These are phyloP conservation scores for Agrochola litura DNA, from an alignment of 2,888 invertebrate genomes.

Conservation along the genomic window DNA sequence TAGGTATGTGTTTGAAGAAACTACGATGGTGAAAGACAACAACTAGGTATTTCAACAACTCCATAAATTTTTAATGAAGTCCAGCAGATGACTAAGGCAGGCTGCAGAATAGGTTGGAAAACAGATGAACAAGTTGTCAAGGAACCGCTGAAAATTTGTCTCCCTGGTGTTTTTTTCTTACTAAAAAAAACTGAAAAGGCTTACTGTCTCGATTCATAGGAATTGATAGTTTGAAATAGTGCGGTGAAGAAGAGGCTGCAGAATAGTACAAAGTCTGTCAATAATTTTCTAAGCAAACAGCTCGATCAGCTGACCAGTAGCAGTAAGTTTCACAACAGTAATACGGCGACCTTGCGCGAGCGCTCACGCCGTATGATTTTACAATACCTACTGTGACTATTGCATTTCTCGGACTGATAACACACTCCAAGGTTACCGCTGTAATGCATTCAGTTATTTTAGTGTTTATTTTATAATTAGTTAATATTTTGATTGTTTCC, in stretches of 20 bases:
- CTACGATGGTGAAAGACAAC: too few species aligned
- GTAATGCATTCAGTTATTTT: slow-evolving; percentile 32
- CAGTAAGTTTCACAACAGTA: slow-evolving; percentile 47
- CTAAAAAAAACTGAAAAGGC: too few species aligned
- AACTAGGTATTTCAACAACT: too few species aligned
- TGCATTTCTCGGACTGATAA: slow-evolving; percentile 67
- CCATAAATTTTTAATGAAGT: too few species aligned
- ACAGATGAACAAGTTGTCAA: too few species aligned
- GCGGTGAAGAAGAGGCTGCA: not conserved
- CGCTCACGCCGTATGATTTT: slow-evolving; percentile 51
- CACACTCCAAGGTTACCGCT: slow-evolving; percentile 54
- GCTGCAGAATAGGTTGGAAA: too few species aligned
- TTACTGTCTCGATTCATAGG: too few species aligned
- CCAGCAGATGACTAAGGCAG: too few species aligned
- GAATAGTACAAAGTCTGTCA: not conserved
- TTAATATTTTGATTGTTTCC: slow-evolving; percentile 58
- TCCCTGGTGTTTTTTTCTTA: too few species aligned
- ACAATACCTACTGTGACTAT: slow-evolving; percentile 52
- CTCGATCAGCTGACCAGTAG: slow-evolving; percentile 55
- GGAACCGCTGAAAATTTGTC: too few species aligned
- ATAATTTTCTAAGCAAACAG: not conserved
- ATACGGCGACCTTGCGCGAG: slow-evolving; percentile 56
- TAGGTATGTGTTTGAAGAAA: too few species aligned
- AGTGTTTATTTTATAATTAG: slow-evolving; percentile 59
- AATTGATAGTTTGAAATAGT: not conserved